Percentiles rank a stretch among this genome's conserved stretches.
Evolutionary conservation across 2,888 invertebrate species (phyloP).

Genomic region (Stictocephala bisonia): DNA sequence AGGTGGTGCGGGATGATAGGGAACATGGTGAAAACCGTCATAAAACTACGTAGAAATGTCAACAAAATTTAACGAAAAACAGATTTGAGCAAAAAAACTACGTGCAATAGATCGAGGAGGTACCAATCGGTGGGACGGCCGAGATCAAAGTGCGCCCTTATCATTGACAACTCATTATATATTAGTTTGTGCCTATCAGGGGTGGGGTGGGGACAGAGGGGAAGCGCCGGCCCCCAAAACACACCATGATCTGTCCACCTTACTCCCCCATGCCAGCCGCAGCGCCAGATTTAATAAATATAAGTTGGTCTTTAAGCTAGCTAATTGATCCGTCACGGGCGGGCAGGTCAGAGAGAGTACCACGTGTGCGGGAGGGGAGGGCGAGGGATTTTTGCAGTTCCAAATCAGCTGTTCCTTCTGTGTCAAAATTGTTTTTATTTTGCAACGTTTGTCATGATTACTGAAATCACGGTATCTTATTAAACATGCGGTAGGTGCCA

Average conservation of each 20-base stretch:
- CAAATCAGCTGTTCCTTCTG: too few relatives aligned
- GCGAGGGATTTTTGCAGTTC: too few relatives aligned
- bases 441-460: too few relatives aligned
- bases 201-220: constrained; percentile 43
- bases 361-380: constrained; percentile 18
- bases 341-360: constrained; percentile 19
- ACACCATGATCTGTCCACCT: constrained; percentile 21
- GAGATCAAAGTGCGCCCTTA: constrained; percentile 36
- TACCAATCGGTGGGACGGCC: constrained; percentile 14
- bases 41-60: too few relatives aligned
- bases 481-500: too few relatives aligned
- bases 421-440: too few relatives aligned
- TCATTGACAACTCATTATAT: constrained; percentile 56
- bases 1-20: constrained; percentile 51
- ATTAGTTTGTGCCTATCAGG: constrained; percentile 55
- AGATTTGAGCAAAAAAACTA: too few relatives aligned
- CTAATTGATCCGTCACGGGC: constrained; percentile 40
- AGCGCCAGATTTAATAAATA: constrained; percentile 45
- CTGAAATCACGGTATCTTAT: too few relatives aligned
- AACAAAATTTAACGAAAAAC: too few relatives aligned
- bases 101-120: too few relatives aligned
- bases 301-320: constrained; percentile 43
- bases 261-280: constrained; percentile 30
- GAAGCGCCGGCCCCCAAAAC: too few relatives aligned
- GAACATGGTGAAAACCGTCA: constrained; percentile 50